Evolutionary conservation across 2,797 vertebrate genomes (phyloP), one percentile per base, ranked within the genome.

Genomic region (Galagoides demidoff): DNA sequence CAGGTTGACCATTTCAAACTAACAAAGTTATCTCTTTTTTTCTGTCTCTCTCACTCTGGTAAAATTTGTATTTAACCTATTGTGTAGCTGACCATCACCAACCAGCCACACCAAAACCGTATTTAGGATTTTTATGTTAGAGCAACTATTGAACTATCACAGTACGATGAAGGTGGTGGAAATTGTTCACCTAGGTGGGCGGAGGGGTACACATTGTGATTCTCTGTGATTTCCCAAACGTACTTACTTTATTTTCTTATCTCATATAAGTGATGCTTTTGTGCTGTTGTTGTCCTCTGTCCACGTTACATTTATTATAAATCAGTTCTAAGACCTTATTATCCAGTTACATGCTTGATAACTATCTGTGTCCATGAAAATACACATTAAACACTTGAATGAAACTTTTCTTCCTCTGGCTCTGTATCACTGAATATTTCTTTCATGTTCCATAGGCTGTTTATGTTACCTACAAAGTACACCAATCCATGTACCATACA

Each of bases 351-450:
- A 39, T 9, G 5, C 92, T 86, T 77, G n/a, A 37, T 34, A 86
- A 49, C 55, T 88, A 70, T 52, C 68, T 78, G 49, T 95, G 92
- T 92, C 83, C 23, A 20, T 85, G 87, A 66, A 74, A 91, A 93
- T 94, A 90, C 73, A 70, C 78, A 34, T 85, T 45, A 78, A 85
- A 14, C 16, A 31, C 43, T 61, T 78, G 37, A 85, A n/a, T 34
- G 17, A 11, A 74, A 4, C 29, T 23, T 83, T 83, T 81, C 37
- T 64, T 92, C 22, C 3, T 7, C 61, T 73, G 64, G 7, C 2
- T 74, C 66, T 83, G 31, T 89, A 11, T 20, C 5, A 12, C 22
- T 73, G 34, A 94, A 8, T 17, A 10, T 34, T 64, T 49, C 45
- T 34, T 77, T 91, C 66, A 22, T 29, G 10, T 70, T 90, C 16